Percentiles rank a stretch among this genome's conserved stretches.
phyloP scores from a whole-genome alignment of 2,888 invertebrate species.

The Andrena minutula region DNA sequence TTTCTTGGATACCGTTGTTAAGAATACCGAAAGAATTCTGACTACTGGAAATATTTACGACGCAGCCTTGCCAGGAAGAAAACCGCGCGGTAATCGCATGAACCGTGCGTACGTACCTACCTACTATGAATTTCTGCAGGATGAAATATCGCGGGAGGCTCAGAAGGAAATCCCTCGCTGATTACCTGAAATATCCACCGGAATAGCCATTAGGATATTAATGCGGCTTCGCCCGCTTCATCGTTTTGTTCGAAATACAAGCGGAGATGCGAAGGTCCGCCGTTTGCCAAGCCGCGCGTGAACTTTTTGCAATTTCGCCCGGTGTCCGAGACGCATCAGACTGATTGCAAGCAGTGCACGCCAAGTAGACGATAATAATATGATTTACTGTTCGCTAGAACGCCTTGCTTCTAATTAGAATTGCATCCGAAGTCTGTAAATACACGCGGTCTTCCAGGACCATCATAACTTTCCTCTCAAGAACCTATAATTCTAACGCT shows the following conservation, averaged over 20 bases:
- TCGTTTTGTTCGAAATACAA: constrained; percentile 44
- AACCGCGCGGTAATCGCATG: constrained; percentile 18
- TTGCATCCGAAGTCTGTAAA: background rate
- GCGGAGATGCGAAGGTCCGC: constrained; percentile 22
- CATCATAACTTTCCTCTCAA: too few relatives aligned
- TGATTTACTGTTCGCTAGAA: constrained; percentile 18
- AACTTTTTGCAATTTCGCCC: constrained; percentile 55
- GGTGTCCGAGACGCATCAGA: constrained; percentile 45
- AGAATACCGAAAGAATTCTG: constrained; percentile 1
- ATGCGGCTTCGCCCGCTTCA: constrained; percentile 48
- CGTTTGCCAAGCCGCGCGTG: constrained; percentile 60
- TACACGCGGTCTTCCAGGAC: too few relatives aligned
- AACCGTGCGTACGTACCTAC: background rate
- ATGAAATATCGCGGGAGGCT: background rate
- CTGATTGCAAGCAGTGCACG: constrained; percentile 52
- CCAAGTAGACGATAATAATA: constrained; percentile 37
- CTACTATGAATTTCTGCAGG: constrained; percentile 7
- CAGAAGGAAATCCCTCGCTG: constrained; percentile 24
- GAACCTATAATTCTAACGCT: too few relatives aligned
- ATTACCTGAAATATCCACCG: constrained; percentile 35
- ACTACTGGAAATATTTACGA: background rate
- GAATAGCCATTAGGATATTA: constrained; percentile 68
- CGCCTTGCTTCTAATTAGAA: background rate
- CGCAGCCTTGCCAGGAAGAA: background rate
- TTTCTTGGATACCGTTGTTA: background rate